Evolutionary conservation across 2,797 vertebrate species (phyloP), one percentile per base, ranked within the genome.

Genomic region (Rhodeus uyekii): DNA sequence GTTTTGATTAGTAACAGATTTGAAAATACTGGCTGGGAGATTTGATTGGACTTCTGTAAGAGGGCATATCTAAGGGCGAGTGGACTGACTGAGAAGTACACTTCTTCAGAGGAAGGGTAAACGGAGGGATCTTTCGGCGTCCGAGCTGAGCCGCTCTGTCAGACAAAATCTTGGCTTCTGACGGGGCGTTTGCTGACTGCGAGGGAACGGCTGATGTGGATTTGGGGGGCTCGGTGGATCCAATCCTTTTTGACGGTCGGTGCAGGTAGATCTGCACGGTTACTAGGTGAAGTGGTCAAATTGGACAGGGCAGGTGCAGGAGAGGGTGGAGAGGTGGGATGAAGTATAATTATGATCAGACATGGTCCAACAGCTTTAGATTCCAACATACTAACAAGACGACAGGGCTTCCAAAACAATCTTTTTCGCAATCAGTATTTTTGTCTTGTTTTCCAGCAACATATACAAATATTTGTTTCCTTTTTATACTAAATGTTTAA

Each of bases 1-100:
- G n/a, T 39, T 39, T 32, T 78, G 42, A 64, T 91, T 53, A 96
- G 81, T 94, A 96, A 90, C 92, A 95, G 77, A 95, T 96, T 92
- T 95, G 91, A 87, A 96, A 95, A 86, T 94, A 95, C 89, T 96
- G 94, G 92, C 94, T 95, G 87, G 94, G 93, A 82, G 95, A 95
- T 89, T 95, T 96, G 80, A 94, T 86, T 50, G 95, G 94, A 90
- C 94, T 95, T 90, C 93, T 91, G 90, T 96, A 96, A 90, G 93
- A 94, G 87, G 94, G 93, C 60, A 93, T 94, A 85, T 94, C 92
- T 79, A 95, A 89, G 84, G 93, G 86, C 39, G 89, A 88, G 85
- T 93, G 88, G 0, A 88, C 91, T 16, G 88, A 91, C 88, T 92
- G 93, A 89, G 93, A 94, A 85, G 91, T 90, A 75, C 92, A 95